These are phyloP conservation scores for Sympetrum striolatum DNA, from an alignment of 2,888 invertebrate genomes.

Conservation along the genomic window DNA sequence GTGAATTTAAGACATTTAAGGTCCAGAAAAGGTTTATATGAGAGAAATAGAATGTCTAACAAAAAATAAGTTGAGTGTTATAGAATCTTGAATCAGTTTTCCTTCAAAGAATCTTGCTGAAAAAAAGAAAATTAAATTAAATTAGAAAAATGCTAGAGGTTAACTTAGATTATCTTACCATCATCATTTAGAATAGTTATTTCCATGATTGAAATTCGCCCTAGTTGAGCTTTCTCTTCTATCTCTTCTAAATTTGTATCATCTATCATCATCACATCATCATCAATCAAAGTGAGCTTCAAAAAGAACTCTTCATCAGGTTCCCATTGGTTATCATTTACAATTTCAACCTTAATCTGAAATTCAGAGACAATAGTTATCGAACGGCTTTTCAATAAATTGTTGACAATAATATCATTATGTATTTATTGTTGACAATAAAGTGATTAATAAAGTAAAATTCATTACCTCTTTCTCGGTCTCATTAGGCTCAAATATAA, in stretches of 20 bases:
- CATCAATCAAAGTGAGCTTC: slow-evolving; percentile 58
- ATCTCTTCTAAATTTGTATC: slow-evolving; percentile 45
- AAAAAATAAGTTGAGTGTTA: no score
- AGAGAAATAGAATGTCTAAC: no score
- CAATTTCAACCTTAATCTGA: slow-evolving; percentile 61
- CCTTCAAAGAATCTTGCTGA: neutral
- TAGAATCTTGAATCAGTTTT: no score
- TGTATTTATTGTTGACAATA: no score
- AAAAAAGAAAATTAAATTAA: neutral
- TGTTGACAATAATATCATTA: neutral
- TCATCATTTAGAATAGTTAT: slow-evolving; percentile 68
- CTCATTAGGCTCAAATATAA: slow-evolving; percentile 63
- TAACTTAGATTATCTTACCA: slow-evolving; percentile 57
- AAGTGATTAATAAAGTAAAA: neutral
- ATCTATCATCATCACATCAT: slow-evolving; percentile 51
- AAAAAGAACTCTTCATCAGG: slow-evolving; percentile 69
- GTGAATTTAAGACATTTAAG: no score
- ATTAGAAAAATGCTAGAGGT: neutral
- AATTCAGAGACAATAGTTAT: neutral
- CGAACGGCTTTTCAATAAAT: neutral
- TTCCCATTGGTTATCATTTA: slow-evolving; percentile 67
- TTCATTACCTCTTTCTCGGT: slow-evolving; percentile 57
- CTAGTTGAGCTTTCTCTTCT: slow-evolving; percentile 58
- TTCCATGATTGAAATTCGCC: slow-evolving; percentile 64
- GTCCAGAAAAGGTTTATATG: no score